phyloP scores from a whole-genome alignment of 1,140 invertebrate genomes.

The Pseudomyrmex dendroicus region DNA sequence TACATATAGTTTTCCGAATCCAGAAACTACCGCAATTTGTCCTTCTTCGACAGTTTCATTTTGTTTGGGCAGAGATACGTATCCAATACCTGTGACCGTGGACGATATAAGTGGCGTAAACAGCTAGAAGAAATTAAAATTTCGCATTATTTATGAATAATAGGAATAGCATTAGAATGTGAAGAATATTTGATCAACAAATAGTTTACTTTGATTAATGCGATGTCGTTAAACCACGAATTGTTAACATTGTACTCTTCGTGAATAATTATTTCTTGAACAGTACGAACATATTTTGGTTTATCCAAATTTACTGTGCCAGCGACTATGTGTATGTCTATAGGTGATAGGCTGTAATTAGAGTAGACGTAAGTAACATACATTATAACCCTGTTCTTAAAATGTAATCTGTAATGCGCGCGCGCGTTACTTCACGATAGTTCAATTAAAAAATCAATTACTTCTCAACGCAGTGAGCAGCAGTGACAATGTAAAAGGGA shows the following conservation, averaged over 20 bases:
- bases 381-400: background rate
- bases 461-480: constrained; percentile 83
- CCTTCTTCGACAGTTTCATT: constrained; percentile 23
- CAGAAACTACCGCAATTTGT: constrained; percentile 59
- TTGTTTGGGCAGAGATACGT: constrained; percentile 46
- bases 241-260: constrained; percentile 46
- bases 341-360: background rate
- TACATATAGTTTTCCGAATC: constrained; percentile 70
- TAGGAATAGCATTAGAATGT: background rate
- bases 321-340: constrained; percentile 39
- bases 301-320: constrained; percentile 52
- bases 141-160: background rate
- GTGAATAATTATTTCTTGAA: constrained; percentile 65
- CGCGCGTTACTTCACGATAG: background rate
- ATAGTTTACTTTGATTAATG: constrained; percentile 63
- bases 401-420: background rate
- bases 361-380: too few relatives aligned
- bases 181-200: background rate
- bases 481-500: constrained; percentile 83
- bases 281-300: background rate
- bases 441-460: constrained; percentile 29
- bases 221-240: constrained; percentile 72
- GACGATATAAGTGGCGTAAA: constrained; percentile 17
- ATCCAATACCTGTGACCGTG: background rate
- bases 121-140: constrained; percentile 42